A percentile compares a stretch with the other conserved stretches of the same genome.
These are phyloP conservation scores for Apteryx owenii DNA, from an alignment of 2,113 vertebrate species.

Conservation along the genomic window DNA sequence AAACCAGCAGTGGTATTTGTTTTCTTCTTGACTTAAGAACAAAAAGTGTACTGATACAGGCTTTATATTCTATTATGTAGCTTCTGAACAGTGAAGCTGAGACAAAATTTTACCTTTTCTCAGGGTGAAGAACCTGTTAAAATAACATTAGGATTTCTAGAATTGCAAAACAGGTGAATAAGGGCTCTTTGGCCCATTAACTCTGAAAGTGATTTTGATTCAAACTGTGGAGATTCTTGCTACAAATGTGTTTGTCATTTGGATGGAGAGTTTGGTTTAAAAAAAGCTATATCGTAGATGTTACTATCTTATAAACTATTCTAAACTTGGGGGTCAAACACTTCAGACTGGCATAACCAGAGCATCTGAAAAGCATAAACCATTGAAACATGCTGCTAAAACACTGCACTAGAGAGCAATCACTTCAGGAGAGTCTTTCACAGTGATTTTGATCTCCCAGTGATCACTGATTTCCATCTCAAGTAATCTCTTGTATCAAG, in stretches of 20 bases:
- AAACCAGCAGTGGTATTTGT: accelerated
- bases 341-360: not conserved
- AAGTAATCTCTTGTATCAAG: not conserved
- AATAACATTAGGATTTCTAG: not conserved
- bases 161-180: not conserved
- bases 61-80: not conserved
- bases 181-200: not conserved
- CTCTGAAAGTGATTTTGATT: not conserved
- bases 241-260: not conserved
- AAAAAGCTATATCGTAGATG: not conserved
- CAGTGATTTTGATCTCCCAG: not conserved
- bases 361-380: not conserved
- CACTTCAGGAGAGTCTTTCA: not conserved
- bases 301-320: not conserved
- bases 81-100: not conserved
- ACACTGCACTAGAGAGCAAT: not conserved
- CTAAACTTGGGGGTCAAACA: not conserved
- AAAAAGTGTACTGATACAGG: not conserved
- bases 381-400: not conserved
- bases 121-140: not conserved
- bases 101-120: not conserved
- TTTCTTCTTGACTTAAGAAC: not conserved
- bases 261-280: not conserved
- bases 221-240: not conserved
- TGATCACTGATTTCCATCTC: not conserved